phyloP scores from a whole-genome alignment of 2,888 invertebrate species.

The Lithodes maja region DNA sequence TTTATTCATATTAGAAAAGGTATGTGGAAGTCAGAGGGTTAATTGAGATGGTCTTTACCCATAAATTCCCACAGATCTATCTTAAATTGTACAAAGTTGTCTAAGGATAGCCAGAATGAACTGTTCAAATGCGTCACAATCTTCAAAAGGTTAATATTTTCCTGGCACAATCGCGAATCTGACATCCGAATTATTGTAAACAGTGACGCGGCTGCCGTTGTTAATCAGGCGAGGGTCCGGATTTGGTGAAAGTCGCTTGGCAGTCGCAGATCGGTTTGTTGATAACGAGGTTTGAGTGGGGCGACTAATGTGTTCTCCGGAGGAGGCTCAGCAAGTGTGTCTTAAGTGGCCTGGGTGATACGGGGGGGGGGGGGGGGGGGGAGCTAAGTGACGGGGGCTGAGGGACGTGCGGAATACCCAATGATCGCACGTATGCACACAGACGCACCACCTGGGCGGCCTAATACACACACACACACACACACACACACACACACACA shows the following conservation, averaged over 20 bases:
- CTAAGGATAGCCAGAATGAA: too few species aligned
- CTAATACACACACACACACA: constrained; percentile 9
- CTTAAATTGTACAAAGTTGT: too few species aligned
- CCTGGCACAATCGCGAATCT: too few species aligned
- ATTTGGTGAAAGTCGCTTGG: background rate
- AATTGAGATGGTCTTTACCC: too few species aligned
- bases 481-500: constrained; percentile 9
- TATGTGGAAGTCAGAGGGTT: too few species aligned
- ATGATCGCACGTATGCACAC: constrained; percentile 4
- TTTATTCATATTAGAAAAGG: too few species aligned
- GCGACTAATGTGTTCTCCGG: background rate
- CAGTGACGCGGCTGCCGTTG: too few species aligned
- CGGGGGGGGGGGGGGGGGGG: background rate
- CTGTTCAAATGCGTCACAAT: too few species aligned
- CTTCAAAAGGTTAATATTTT: too few species aligned
- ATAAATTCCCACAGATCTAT: too few species aligned
- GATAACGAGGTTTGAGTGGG: background rate
- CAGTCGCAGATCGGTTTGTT: constrained; percentile 5
- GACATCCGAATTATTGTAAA: too few species aligned
- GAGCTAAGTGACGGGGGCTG: constrained; percentile 9
- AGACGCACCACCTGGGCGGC: background rate
- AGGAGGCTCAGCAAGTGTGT: constrained; percentile 5
- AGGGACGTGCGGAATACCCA: constrained; percentile 9
- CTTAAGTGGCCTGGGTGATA: constrained; percentile 23
- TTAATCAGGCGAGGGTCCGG: background rate